phyloP scores from a whole-genome alignment of 1,140 invertebrate genomes.

The Tetragnatha versicolor region DNA sequence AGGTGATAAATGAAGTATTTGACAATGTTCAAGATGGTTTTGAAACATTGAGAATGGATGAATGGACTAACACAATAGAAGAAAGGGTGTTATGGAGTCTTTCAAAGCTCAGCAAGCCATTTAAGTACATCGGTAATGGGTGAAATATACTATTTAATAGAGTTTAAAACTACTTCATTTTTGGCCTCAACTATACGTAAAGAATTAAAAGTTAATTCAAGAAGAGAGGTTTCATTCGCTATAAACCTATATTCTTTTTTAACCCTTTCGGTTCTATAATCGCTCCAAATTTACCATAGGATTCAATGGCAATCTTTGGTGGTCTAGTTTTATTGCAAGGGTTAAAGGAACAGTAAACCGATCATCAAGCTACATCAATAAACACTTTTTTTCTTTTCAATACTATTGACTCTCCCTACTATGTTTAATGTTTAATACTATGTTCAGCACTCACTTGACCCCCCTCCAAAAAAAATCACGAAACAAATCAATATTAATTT shows the following conservation, averaged over 20 bases:
- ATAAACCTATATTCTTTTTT: background rate
- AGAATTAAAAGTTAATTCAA: background rate
- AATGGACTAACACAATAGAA: slow-evolving; percentile 93
- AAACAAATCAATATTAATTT: background rate
- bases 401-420: background rate
- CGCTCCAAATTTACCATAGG: background rate
- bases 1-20: slow-evolving; percentile 12
- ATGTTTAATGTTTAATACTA: background rate
- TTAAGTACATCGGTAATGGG: slow-evolving; percentile 90
- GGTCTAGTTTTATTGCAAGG: background rate
- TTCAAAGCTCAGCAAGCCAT: slow-evolving; percentile 94
- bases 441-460: no score
- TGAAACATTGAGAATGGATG: background rate
- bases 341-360: no score
- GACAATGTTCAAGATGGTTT: background rate
- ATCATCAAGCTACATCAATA: no score
- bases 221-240: background rate
- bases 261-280: no score
- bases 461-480: background rate
- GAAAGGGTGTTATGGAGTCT: slow-evolving; percentile 90
- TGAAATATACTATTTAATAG: background rate
- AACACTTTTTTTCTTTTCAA: background rate
- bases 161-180: no score
- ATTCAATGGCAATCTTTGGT: background rate
- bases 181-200: background rate